Conservation (phyloP, 2,888 invertebrate species). For the Helicoverpa assulta region DNA sequence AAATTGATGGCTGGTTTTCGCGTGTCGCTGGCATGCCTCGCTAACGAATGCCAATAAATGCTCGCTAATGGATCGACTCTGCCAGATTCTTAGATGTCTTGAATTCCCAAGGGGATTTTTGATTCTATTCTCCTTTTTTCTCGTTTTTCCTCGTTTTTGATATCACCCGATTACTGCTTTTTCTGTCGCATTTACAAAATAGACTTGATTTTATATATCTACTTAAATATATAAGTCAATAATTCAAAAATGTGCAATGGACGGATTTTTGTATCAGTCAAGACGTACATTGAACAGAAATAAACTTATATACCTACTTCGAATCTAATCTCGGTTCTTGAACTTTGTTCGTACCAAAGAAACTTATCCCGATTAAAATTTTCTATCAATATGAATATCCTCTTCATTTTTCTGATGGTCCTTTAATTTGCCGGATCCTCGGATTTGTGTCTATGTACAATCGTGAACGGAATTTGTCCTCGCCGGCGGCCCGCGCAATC, state of each 20-base stretch:
- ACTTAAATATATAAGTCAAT: too few species aligned
- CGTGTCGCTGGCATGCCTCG: slow-evolving; percentile 16
- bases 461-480: slow-evolving; percentile 81
- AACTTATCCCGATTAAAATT: neutral
- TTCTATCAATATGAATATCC: neutral
- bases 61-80: slow-evolving; percentile 25
- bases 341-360: neutral
- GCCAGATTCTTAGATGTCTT: slow-evolving; percentile 13
- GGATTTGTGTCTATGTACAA: slow-evolving; percentile 72
- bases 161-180: too few species aligned
- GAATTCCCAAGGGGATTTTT: slow-evolving; percentile 14
- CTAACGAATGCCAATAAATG: slow-evolving; percentile 48
- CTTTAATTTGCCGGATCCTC: slow-evolving; percentile 69
- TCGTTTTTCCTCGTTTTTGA: neutral
- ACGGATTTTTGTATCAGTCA: too few species aligned
- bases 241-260: too few species aligned
- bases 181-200: too few species aligned
- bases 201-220: too few species aligned
- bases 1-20: slow-evolving; percentile 15
- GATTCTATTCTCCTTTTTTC: neutral
- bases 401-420: slow-evolving; percentile 53
- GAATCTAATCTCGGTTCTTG: too few species aligned
- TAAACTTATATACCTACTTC: too few species aligned
- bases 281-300: too few species aligned
- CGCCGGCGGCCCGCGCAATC: slow-evolving; percentile 75